Conservation (phyloP, 2,888 invertebrate genomes). For the Drosophila paramelanica region DNA sequence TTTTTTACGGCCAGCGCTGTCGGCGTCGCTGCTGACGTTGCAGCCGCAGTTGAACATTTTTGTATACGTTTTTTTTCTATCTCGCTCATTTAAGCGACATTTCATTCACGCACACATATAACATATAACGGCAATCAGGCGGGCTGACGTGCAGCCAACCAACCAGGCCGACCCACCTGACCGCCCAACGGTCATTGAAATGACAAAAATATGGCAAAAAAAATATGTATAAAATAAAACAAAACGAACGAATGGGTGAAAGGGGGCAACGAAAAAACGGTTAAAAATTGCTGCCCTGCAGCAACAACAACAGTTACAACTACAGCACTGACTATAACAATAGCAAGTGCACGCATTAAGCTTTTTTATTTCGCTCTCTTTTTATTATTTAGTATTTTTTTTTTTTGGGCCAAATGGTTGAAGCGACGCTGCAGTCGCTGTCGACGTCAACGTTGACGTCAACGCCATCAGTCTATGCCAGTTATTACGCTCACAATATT, state of each 20-base stretch:
- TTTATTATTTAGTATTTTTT: conserved; percentile 29
- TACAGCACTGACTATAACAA: conserved; percentile 47
- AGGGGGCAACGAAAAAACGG: conserved; percentile 48
- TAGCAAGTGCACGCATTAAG: conserved; percentile 75
- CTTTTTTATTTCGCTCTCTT: conserved; percentile 55
- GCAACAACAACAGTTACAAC: conserved; percentile 44
- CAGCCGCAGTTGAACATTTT: conserved; percentile 38
- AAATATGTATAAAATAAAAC: conserved; percentile 13
- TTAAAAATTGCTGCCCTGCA: conserved; percentile 72
- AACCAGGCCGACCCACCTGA: conserved; percentile 41
- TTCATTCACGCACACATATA: conserved; percentile 72
- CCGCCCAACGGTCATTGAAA: conserved; percentile 70
- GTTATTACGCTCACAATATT: conserved; percentile 78
- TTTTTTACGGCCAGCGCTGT: conserved; percentile 52
- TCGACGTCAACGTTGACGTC: conserved; percentile 37
- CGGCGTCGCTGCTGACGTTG: conserved; percentile 35
- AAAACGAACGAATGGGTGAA: conserved; percentile 34
- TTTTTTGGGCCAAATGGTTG: conserved; percentile 69
- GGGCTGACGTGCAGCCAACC: conserved; percentile 21
- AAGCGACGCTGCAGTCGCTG: conserved; percentile 54
- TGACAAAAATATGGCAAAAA: conserved; percentile 73
- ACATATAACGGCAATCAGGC: conserved; percentile 67
- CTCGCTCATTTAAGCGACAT: conserved; percentile 75
- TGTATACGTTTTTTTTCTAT: conserved; percentile 71
- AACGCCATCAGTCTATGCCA: conserved; percentile 75